Evolutionary conservation across 2,888 invertebrate genomes (phyloP).

Genomic region (Poecilobothrus nobilitatus): DNA sequence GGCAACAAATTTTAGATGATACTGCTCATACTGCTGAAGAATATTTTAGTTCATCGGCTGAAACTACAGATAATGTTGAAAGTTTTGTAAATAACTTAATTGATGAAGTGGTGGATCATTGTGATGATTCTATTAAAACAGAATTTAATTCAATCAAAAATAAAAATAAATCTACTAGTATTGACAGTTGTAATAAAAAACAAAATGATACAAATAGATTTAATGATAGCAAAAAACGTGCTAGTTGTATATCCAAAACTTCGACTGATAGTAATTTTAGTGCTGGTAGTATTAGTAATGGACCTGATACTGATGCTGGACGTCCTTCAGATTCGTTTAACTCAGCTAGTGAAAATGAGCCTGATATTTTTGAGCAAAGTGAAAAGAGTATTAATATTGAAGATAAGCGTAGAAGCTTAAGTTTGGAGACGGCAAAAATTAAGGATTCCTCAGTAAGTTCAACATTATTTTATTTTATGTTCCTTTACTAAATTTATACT

Average conservation of each 20-base stretch:
- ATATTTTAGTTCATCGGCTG: constrained; percentile 49
- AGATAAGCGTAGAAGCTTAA: constrained; percentile 33
- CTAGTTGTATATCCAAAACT: constrained; percentile 42
- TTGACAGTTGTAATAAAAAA: not conserved
- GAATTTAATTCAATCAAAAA: not conserved
- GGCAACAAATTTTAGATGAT: constrained; percentile 40
- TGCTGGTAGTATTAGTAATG: constrained; percentile 16
- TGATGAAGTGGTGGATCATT: constrained; percentile 45
- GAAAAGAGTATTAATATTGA: constrained; percentile 21
- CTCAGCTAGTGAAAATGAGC: constrained; percentile 32
- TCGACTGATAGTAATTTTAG: constrained; percentile 42
- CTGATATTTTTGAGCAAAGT: constrained; percentile 30
- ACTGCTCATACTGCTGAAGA: constrained; percentile 57
- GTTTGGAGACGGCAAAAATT: constrained; percentile 28
- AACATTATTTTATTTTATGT: not conserved
- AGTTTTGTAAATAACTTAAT: constrained; percentile 53
- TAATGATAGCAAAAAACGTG: constrained; percentile 35
- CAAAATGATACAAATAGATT: constrained; percentile 7
- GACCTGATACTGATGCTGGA: not conserved
- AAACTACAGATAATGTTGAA: constrained; percentile 46
- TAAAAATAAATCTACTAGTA: constrained; percentile 13
- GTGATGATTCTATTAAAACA: constrained; percentile 23
- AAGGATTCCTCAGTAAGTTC: not conserved
- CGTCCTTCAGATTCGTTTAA: constrained; percentile 17
- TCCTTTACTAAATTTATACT: not conserved